A percentile compares a stretch with the other conserved stretches of the same genome.
Evolutionary conservation across 2,113 vertebrate species (phyloP).

Genomic region (Oreocharis arfaki): DNA sequence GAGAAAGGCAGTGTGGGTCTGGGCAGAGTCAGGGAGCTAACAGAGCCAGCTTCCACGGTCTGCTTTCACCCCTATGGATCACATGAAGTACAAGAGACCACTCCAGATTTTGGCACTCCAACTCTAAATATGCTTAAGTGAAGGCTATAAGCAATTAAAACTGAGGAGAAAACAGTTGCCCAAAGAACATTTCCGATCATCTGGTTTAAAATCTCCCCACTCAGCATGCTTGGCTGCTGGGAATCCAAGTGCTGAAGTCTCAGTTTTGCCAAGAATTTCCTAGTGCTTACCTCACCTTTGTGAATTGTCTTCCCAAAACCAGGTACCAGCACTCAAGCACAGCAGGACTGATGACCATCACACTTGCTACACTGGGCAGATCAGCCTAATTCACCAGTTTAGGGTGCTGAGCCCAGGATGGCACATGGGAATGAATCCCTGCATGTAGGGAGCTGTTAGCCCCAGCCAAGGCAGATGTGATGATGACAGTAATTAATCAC

Average conservation of each 20-base stretch:
- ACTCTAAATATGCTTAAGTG: not conserved
- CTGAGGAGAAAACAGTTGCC: not conserved
- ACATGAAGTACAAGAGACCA: not conserved
- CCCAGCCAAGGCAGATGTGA: not conserved
- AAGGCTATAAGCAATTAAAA: not conserved
- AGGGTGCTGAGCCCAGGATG: not conserved
- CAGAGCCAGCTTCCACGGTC: not conserved
- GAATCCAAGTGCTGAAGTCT: not conserved
- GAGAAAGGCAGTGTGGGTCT: not conserved
- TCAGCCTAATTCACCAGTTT: not conserved
- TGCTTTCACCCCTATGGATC: not conserved
- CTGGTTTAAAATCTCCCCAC: not conserved
- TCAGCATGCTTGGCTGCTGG: not conserved
- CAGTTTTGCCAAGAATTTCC: not conserved
- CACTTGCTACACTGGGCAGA: not conserved
- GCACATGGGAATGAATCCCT: accelerated
- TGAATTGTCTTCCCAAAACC: not conserved
- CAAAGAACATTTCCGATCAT: not conserved
- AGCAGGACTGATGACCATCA: not conserved
- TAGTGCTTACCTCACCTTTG: not conserved
- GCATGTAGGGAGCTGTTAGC: not conserved
- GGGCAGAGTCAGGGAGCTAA: not conserved
- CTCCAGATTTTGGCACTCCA: not conserved
- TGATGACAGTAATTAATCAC: not conserved
- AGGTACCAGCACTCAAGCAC: not conserved